Evolutionary conservation across 35 echinoderm and acorn worm species (phyloP).

Genomic region (Anneissia japonica): DNA sequence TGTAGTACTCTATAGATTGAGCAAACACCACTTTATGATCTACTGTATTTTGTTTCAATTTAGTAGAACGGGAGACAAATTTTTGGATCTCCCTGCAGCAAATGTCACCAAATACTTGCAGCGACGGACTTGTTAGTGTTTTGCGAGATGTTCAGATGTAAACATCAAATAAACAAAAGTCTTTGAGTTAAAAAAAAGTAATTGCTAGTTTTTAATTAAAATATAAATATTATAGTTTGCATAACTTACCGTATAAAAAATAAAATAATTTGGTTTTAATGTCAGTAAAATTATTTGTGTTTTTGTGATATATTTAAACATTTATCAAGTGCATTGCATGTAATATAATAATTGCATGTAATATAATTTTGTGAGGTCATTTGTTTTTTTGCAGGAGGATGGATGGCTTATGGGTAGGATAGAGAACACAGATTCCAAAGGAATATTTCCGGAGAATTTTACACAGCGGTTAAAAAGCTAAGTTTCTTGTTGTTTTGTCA

Average conservation of each 20-base stretch:
- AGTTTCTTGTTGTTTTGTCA: background rate
- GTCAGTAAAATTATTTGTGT: background rate
- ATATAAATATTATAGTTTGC: background rate
- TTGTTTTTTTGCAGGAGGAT: slow-evolving; percentile 38
- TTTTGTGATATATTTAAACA: background rate
- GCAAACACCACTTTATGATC: too few species aligned
- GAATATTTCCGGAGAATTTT: slow-evolving; percentile 59
- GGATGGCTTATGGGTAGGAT: slow-evolving; percentile 39
- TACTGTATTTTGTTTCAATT: too few species aligned
- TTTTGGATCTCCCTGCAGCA: too few species aligned
- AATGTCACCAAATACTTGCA: too few species aligned
- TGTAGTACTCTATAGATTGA: too few species aligned
- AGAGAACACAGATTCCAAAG: slow-evolving; percentile 23
- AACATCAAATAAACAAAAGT: too few species aligned
- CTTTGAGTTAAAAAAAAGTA: too few species aligned
- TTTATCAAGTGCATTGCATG: background rate
- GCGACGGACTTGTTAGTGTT: too few species aligned
- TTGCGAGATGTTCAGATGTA: too few species aligned
- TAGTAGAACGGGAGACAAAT: too few species aligned
- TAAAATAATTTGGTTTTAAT: background rate
- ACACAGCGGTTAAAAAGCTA: slow-evolving; percentile 27
- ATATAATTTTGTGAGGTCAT: background rate
- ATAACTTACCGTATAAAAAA: background rate
- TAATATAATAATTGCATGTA: background rate
- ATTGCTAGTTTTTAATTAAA: background rate